These are phyloP conservation scores for Zonotrichia albicollis DNA, from an alignment of 2,797 vertebrate genomes.

Conservation along the genomic window DNA sequence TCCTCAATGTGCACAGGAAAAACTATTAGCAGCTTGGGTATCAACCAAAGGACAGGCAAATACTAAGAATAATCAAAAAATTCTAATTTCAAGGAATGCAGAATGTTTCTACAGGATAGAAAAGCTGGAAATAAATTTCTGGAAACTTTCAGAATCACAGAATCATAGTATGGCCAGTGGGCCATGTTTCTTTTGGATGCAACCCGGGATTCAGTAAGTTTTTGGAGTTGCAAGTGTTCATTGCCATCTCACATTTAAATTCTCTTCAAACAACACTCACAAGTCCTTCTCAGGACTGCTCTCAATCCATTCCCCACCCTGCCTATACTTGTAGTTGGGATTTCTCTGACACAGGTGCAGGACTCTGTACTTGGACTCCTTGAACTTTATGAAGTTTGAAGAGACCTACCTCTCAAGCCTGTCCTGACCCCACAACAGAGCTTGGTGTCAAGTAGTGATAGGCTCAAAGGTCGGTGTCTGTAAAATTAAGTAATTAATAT, in stretches of 20 bases:
- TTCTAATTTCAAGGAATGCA: not conserved
- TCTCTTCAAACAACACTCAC: not conserved
- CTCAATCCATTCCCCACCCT: not conserved
- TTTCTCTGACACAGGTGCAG: not conserved
- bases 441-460: not conserved
- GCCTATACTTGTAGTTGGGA: not conserved
- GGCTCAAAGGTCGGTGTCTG: not conserved
- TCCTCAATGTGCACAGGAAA: not conserved
- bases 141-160: not conserved
- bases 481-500: not conserved
- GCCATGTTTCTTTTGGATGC: fast-evolving
- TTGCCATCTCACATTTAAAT: not conserved
- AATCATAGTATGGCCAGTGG: not conserved
- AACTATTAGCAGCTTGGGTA: not conserved
- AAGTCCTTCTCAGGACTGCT: not conserved
- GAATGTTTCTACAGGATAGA: not conserved
- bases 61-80: not conserved
- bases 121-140: not conserved
- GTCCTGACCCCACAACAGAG: not conserved
- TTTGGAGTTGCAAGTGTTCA: not conserved
- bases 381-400: not conserved
- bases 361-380: too few species aligned
- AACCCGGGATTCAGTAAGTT: not conserved
- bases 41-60: not conserved
- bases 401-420: not conserved